These are phyloP conservation scores for Paramisgurnus dabryanus DNA, from an alignment of 2,113 vertebrate species.

Conservation along the genomic window DNA sequence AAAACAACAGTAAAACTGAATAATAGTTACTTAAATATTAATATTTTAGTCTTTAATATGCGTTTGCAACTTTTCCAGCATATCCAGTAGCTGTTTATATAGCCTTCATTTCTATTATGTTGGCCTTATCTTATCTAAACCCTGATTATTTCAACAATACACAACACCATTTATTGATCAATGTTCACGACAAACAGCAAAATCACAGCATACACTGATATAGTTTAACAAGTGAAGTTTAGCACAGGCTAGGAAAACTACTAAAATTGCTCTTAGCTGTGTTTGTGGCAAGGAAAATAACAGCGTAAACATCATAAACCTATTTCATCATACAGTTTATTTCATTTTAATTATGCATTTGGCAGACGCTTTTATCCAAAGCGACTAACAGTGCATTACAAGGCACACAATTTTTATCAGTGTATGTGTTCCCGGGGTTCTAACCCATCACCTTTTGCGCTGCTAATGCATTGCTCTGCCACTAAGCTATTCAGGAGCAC, in stretches of 20 bases:
- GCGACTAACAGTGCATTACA: no score
- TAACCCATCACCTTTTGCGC: no score
- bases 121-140: constrained; percentile 6
- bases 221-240: no score
- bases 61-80: not conserved
- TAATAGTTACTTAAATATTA: not conserved
- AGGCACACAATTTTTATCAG: no score
- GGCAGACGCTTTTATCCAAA: no score
- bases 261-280: no score
- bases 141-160: not conserved
- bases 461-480: no score
- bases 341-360: not conserved
- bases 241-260: no score
- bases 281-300: not conserved
- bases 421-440: no score
- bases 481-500: no score
- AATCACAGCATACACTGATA: not conserved
- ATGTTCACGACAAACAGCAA: not conserved
- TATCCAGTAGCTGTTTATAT: not conserved
- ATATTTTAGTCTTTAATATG: not conserved
- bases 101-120: not conserved
- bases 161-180: not conserved
- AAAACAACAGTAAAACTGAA: not conserved
- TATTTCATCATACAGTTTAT: not conserved
- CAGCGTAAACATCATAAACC: not conserved